Evolutionary conservation across 2,797 vertebrate species (phyloP).

Genomic region (Pelodytes ibericus): DNA sequence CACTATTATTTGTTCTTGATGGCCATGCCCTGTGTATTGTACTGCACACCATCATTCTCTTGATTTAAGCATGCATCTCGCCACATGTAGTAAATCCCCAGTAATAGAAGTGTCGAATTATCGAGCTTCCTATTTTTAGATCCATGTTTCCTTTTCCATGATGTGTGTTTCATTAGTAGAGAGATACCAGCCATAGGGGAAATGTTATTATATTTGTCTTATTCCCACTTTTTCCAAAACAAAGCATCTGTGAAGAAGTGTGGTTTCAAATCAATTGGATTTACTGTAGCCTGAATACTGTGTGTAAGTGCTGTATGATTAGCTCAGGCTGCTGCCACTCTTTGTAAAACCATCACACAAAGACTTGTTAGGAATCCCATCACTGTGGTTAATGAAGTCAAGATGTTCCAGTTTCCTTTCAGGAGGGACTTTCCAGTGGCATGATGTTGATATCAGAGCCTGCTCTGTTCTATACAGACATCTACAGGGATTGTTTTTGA

Average conservation of each 20-base stretch:
- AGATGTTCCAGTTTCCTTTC: not conserved
- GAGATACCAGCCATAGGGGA: not conserved
- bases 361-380: not conserved
- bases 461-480: not conserved
- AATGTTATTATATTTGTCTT: not conserved
- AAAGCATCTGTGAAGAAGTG: not conserved
- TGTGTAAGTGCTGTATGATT: not conserved
- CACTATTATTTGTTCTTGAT: no score
- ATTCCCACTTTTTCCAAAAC: not conserved
- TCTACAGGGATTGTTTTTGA: not conserved
- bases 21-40: no score
- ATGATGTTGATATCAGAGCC: not conserved
- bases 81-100: not conserved
- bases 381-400: not conserved
- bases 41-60: no score
- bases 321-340: not conserved
- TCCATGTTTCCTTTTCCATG: not conserved
- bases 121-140: not conserved
- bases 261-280: not conserved
- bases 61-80: not conserved
- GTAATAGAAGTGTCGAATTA: not conserved
- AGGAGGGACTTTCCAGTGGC: not conserved
- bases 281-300: not conserved
- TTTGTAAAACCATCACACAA: not conserved
- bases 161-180: conserved; percentile 14